These are phyloP conservation scores for Neolamprologus brichardi DNA, from an alignment of 2,113 vertebrate species.

Conservation along the genomic window DNA sequence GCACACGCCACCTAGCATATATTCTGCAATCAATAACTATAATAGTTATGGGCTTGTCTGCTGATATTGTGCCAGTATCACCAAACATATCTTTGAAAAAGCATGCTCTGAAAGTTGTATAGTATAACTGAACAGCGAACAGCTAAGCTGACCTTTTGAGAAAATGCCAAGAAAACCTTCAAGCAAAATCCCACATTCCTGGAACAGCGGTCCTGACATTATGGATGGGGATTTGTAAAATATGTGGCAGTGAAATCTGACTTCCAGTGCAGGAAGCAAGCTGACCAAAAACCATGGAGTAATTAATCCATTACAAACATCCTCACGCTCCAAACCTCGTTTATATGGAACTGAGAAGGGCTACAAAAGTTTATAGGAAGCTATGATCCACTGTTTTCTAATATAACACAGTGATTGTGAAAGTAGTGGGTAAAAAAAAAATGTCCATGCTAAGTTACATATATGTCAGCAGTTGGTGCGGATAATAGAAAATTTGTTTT, in stretches of 20 bases:
- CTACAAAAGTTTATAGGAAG: neutral
- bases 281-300: neutral
- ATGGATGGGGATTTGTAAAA: constrained; percentile 27
- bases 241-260: neutral
- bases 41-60: neutral
- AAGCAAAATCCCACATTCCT: constrained; percentile 35
- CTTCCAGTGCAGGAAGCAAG: neutral
- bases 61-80: constrained; percentile 13
- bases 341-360: neutral
- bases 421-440: neutral
- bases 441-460: neutral
- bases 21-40: constrained; percentile 6
- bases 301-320: neutral
- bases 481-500: neutral
- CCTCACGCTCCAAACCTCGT: neutral
- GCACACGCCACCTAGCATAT: neutral
- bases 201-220: constrained; percentile 33
- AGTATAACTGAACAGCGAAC: neutral
- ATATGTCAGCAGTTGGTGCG: neutral
- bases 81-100: constrained; percentile 6
- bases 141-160: constrained; percentile 49
- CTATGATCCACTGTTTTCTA: neutral
- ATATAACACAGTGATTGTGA: neutral
- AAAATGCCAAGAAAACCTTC: constrained; percentile 52
- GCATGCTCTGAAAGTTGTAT: neutral